phyloP scores from a whole-genome alignment of 2,113 vertebrate genomes.

The Xyrauchen texanus region DNA sequence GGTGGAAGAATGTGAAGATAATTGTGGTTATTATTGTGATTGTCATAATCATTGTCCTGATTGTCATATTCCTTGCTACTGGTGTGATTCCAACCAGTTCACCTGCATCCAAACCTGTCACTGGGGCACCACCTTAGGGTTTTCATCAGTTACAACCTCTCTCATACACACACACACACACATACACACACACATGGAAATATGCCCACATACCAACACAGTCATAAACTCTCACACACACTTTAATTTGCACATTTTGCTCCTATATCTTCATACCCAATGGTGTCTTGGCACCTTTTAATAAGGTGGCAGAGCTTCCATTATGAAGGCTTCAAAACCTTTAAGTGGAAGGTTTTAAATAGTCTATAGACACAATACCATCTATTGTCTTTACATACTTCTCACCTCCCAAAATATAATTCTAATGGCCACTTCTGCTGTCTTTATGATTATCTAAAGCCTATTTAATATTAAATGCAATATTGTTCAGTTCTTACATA shows the following conservation, averaged over 20 bases:
- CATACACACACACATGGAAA: not conserved
- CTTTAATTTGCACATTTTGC: slow-evolving; percentile 29
- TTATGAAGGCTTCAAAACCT: slow-evolving; percentile 26
- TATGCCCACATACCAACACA: slow-evolving; percentile 40
- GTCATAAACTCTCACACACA: slow-evolving; percentile 19
- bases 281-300: slow-evolving; percentile 41
- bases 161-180: slow-evolving; percentile 42
- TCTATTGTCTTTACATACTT: not conserved
- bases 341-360: not conserved
- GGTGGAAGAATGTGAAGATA: slow-evolving; percentile 95
- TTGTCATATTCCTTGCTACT: slow-evolving; percentile 86
- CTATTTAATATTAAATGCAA: not conserved
- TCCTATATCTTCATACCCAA: not conserved
- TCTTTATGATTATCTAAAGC: slow-evolving; percentile 18
- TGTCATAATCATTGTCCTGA: slow-evolving; percentile 78
- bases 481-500: not conserved
- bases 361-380: not conserved
- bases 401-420: not conserved
- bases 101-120: not conserved
- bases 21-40: slow-evolving; percentile 81
- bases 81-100: slow-evolving; percentile 76
- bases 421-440: not conserved
- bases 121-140: not conserved
- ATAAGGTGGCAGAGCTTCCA: not conserved
- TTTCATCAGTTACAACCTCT: not conserved